These are phyloP conservation scores for Schizopygopsis pylzovi DNA, from an alignment of 2,797 vertebrate genomes.

Conservation along the genomic window DNA sequence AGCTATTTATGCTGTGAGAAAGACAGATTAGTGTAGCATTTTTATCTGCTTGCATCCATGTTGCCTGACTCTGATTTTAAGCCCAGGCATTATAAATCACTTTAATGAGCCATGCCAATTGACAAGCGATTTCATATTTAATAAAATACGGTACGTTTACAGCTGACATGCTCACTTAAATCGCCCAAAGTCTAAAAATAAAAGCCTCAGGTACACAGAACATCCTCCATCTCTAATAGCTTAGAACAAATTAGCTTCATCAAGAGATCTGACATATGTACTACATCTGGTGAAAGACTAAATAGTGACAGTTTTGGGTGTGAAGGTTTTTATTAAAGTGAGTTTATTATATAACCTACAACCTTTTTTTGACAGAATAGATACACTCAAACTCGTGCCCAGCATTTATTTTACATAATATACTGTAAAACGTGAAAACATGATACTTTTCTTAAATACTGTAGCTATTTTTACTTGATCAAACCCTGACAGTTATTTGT, in stretches of 20 bases:
- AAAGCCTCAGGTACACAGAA: slow-evolving; percentile 8
- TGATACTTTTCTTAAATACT: background rate
- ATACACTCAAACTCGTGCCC: too few species aligned
- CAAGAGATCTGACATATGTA: slow-evolving; percentile 18
- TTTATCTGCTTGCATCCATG: slow-evolving; percentile 61
- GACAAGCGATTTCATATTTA: slow-evolving; percentile 65
- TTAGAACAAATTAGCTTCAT: slow-evolving; percentile 16
- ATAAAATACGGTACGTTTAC: slow-evolving; percentile 53
- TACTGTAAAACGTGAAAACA: background rate
- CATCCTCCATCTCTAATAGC: background rate
- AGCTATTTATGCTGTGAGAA: slow-evolving; percentile 49
- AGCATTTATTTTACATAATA: background rate
- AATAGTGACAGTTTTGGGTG: background rate
- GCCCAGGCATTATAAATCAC: slow-evolving; percentile 68
- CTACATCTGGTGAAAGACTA: background rate
- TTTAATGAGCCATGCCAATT: slow-evolving; percentile 70
- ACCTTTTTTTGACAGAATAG: background rate
- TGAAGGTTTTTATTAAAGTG: background rate
- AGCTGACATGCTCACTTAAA: slow-evolving; percentile 31
- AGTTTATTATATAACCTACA: background rate
- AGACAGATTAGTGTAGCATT: slow-evolving; percentile 63
- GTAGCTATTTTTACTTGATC: background rate
- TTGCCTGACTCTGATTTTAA: slow-evolving; percentile 65
- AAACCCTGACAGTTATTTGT: background rate
- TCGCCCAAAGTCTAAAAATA: slow-evolving; percentile 24